Base-by-base conservation (phyloP, 2,797 vertebrate species). In the Scolopax rusticola region DNA sequence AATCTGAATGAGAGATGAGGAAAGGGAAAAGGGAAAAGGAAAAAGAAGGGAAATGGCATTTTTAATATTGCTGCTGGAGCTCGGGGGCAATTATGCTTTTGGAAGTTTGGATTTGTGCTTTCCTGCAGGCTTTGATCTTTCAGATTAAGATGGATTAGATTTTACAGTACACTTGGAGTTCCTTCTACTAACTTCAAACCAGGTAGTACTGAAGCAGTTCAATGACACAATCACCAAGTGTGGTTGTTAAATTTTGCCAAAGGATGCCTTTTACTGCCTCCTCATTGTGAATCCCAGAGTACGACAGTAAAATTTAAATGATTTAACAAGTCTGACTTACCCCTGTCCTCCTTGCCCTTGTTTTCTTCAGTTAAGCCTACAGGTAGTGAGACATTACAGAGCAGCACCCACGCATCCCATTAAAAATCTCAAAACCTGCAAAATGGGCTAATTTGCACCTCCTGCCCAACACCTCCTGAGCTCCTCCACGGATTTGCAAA, bases 401-500 rank as follows among this genome's bases (percentile, higher is more conserved):
- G 51, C 54, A 73, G 70, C 45, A 47, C 17, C 28, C 57, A 14
- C 4, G 0, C 27, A 47, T n/a, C 64, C 79, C 74, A 30, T 56
- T 43, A n/a, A 36, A 85, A 69, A 63, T 4, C 68, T 60, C 75
- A 56, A 60, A 91, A 38, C 53, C 65, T 73, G 43, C 41, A 50
- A 32, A 68, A 41, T 6, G 30, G 51, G 54, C 47, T 57, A 7
- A n/a, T n/a, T 57, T n/a, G 7, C 43, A 63, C 67, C 90, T 87
- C 56, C 89, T 64, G 59, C 59, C 64, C 77, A 43, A 5, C 27
- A 38, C 20, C 12, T 28, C 60, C 74, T 2, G 16, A 56, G 71
- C 60, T 40, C 78, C 51, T 32, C 27, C 71, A 16, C 3, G 60
- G 15, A 11, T 96, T 93, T 93, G 96, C 65, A 94, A n/a, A 94